Evolutionary conservation across 2,113 vertebrate species (phyloP).

Genomic region (Corydoras sp.): DNA sequence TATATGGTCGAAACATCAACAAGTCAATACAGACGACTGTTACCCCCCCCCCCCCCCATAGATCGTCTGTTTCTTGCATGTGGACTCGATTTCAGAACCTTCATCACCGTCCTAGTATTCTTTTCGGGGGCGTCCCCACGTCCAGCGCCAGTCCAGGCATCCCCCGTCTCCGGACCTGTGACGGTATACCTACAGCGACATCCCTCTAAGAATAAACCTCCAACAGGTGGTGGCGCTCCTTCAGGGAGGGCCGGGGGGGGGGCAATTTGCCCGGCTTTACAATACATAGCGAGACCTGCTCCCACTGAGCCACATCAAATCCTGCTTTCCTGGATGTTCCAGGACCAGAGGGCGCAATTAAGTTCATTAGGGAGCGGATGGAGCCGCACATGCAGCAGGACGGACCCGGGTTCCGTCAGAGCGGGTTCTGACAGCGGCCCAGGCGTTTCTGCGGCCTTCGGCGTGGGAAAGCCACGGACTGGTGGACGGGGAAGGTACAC

Average conservation of each 20-base stretch:
- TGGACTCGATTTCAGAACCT: too few species aligned
- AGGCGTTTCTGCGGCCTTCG: not conserved
- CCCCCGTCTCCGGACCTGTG: too few species aligned
- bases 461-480: not conserved
- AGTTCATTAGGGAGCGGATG: conserved; percentile 59
- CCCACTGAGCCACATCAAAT: conserved; percentile 51
- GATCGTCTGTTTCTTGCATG: too few species aligned
- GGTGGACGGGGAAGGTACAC: conserved; percentile 19
- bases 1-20: too few species aligned
- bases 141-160: too few species aligned
- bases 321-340: conserved; percentile 49
- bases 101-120: too few species aligned
- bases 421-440: too few species aligned
- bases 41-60: too few species aligned
- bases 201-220: not conserved
- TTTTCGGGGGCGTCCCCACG: too few species aligned
- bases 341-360: conserved; percentile 49
- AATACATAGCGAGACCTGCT: conserved; percentile 55
- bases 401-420: too few species aligned
- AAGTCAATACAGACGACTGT: too few species aligned
- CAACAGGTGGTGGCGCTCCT: conserved; percentile 35
- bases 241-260: not conserved
- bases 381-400: conserved; percentile 30
- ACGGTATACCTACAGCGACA: too few species aligned
- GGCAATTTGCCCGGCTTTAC: conserved; percentile 31